Evolutionary conservation across 2,797 vertebrate genomes (phyloP), one percentile per base, ranked within the genome.

Genomic region (Muscicapa comitata): DNA sequence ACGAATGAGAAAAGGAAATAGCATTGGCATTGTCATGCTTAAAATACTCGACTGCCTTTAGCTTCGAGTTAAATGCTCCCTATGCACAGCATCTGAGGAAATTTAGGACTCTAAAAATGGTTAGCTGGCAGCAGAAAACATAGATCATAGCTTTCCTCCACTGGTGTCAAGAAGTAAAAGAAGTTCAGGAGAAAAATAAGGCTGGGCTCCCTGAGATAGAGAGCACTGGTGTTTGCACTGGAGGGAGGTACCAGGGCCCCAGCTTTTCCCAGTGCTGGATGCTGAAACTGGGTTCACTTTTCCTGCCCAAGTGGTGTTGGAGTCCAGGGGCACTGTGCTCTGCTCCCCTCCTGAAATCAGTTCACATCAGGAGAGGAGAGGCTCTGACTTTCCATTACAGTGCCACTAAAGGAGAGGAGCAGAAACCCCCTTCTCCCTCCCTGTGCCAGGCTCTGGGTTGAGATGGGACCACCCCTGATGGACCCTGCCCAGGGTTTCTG

Each of bases 41-140:
- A 78, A 95, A 92, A 88, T 55, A 13, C 24, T 94, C 42, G 88
- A n/a, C 4, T 81, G 38, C 25, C 67, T 84, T 78, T 68, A 75
- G 31, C 51, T 83, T 38, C 3, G 12, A 53, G 37, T 71, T 88
- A 94, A 94, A 86, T 71, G 17, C 26, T 80, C 47, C 65, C 50
- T 70, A 24, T 5, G 7, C 13, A 37, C 31, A 80, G 28, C 1
- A 1, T 25, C 20, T 72, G 70, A 86, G 40, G 37, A 77, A 89
- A 86, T 54, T 42, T 37, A 50, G 40, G 48, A 43, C 23, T 76
- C 55, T 66, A 70, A 82, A 86, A 88, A 47, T 20, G 31, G 31
- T 75, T 86, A 68, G 14, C n/a, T 19, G 28, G 28, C 47, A 81
- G 77, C 73, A 84, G 47, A 92, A 78, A 51, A 8, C 17, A 54